Base-by-base conservation (phyloP, 2,888 invertebrate genomes). In the Drosophila formosana region DNA sequence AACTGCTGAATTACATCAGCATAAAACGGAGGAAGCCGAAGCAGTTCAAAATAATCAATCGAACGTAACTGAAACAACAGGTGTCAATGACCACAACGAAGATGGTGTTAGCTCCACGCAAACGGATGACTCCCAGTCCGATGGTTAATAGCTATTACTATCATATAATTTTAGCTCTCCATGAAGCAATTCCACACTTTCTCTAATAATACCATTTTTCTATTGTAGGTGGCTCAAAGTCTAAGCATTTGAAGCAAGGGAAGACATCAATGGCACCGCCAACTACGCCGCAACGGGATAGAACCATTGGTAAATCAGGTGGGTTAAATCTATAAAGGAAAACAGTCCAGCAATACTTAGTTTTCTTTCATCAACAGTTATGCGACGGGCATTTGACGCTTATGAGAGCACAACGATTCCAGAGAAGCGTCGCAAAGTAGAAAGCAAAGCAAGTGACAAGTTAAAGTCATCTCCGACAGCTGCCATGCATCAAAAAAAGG, bases 101-200 rank as follows among this genome's bases (percentile, higher is more conserved):
- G 43, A 41, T 28, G 55, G 7, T 34, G 28, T 32, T 13, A 64
- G 72, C 13, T 37, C 37, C 37, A 37, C 63, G 46, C 39, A 56
- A 60, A 25, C 58, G 61, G 87, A 83, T 61, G 53, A 53, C 49
- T 51, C 72, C 18, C 66, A 64, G 6, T 43, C 67, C 79, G 80
- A 83, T 58, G 82, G 82, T 83, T 88, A 83, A 88, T 83, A 88
- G 66, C 66, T 74, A 66, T 63, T 64, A 66, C 56, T 77, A 46
- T 55, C 11, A 39, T 57, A n/a, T 30, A 1, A 18, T 37, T 8
- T 9, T 37, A 9, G 2, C 13, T 34, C 3, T 26, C 5, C 18
- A 13, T 18, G 28, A 8, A 3, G 7, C 26, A 25, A 43, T 46
- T 3, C 9, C 30, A 50, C 39, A 6, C 5, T 4, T 18, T 39